Conservation (phyloP, 2,113 vertebrate species). For the Ameiurus melas region DNA sequence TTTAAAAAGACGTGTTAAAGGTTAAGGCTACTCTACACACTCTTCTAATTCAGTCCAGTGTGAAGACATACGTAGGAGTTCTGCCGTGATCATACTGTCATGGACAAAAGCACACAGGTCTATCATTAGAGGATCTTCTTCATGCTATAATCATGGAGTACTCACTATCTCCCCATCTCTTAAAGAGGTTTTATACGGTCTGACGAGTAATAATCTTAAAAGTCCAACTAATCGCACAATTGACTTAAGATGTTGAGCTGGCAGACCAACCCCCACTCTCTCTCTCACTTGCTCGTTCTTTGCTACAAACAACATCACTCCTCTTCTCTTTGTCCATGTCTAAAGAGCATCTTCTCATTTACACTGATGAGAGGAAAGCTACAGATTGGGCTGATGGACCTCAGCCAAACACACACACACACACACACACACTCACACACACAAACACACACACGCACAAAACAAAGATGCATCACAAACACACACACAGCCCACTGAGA, state of each 20-base stretch:
- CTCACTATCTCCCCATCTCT: not conserved
- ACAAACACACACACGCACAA: constrained; percentile 23
- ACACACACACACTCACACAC: constrained; percentile 25
- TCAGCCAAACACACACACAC: constrained; percentile 22
- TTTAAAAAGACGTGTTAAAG: not conserved
- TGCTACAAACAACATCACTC: not conserved
- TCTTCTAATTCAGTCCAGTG: not conserved
- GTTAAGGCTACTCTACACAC: not conserved
- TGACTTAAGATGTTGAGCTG: not conserved
- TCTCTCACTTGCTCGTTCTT: not conserved
- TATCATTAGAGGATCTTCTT: too few species aligned
- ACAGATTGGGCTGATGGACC: constrained; percentile 48
- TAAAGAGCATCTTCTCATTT: constrained; percentile 49
- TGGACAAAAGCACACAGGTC: too few species aligned
- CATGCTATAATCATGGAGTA: not conserved
- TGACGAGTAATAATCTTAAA: not conserved
- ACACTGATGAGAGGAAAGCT: constrained; percentile 38
- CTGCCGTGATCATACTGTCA: too few species aligned
- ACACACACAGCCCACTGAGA: constrained; percentile 32
- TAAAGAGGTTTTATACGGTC: not conserved
- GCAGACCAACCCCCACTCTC: not conserved
- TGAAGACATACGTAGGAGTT: not conserved
- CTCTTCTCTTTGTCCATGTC: constrained; percentile 38
- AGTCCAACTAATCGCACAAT: not conserved
- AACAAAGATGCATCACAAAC: not conserved